A percentile compares a stretch with the other conserved stretches of the same genome.
Conservation (phyloP, 35 echinoderm and acorn worm genomes). For the Ophioderma brevispina region DNA sequence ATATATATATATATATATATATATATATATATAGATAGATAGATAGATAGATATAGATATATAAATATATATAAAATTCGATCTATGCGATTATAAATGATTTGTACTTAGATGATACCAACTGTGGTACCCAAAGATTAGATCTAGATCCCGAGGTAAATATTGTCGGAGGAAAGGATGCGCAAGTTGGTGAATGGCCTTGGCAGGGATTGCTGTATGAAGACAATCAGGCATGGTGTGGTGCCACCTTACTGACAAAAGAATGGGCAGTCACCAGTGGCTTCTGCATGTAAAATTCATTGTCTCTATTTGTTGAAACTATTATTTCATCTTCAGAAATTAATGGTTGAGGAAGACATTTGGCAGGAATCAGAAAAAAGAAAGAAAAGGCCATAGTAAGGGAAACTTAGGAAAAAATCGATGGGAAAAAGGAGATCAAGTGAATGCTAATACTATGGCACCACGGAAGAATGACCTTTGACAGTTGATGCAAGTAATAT, state of each 20-base stretch:
- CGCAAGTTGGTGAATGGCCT: constrained; percentile 25
- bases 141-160: neutral
- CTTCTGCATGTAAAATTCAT: constrained; percentile 39
- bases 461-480: too few relatives aligned
- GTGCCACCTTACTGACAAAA: neutral
- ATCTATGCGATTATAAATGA: too few relatives aligned
- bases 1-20: too few relatives aligned
- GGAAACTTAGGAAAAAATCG: too few relatives aligned
- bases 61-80: too few relatives aligned
- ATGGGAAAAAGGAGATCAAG: too few relatives aligned
- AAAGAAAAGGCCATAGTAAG: too few relatives aligned
- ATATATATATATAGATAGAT: too few relatives aligned
- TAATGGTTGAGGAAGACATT: neutral
- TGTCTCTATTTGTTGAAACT: too few relatives aligned
- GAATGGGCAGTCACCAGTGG: constrained; percentile 19
- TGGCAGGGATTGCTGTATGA: constrained; percentile 10
- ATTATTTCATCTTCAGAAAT: neutral
- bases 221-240: constrained; percentile 1
- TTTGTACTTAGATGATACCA: neutral
- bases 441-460: too few relatives aligned
- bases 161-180: neutral
- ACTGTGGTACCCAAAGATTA: neutral
- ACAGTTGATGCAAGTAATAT: too few relatives aligned
- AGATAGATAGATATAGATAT: too few relatives aligned
- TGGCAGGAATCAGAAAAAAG: neutral